Evolutionary conservation across 2,888 invertebrate species (phyloP), one percentile per base, ranked within the genome.

Genomic region (Blastobasis lacticolella): DNA sequence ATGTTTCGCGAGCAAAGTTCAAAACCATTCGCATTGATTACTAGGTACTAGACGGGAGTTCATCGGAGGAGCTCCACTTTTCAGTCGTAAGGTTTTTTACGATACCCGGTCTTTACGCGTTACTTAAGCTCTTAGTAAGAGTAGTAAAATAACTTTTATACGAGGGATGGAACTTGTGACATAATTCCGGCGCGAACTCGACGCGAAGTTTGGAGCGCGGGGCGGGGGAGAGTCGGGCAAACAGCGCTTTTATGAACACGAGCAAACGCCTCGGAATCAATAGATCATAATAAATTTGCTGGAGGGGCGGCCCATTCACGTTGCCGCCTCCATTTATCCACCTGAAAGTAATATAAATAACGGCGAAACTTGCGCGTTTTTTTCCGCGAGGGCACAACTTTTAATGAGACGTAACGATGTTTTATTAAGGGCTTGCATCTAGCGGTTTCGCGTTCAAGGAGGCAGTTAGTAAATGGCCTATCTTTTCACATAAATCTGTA

Each of bases 81-180:
- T 37, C 37, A 50, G 50, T 50, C 50, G 50, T 54, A 45, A 49
- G 42, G 50, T 66, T 60, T 63, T 66, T 67, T 59, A 63, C 58
- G 60, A 61, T 46, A 54, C 55, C 55, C 49, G 64, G 52, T 60
- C 67, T 64, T 66, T 64, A 67, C 69, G 72, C 69, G 67, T 64
- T 73, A 71, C 73, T 76, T 73, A 75, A 78, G 74, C 69, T 78
- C 75, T 77, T 78, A 76, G 75, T 64, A 62, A 23, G 66, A 73
- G 77, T 73, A 78, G 75, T 80, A 76, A 81, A 80, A 78, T 75
- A 79, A 84, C 71, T 80, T 79, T 73, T 66, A 69, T 69, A 63
- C 63, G 64, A 63, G 57, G 63, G 61, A 59, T 63, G 61, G 54
- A 73, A 73, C 64, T 78, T 75, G 71, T 56, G 74, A 79, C 77